Base-by-base conservation (phyloP, 2,888 invertebrate species). In the Gymnosoma rotundatum region DNA sequence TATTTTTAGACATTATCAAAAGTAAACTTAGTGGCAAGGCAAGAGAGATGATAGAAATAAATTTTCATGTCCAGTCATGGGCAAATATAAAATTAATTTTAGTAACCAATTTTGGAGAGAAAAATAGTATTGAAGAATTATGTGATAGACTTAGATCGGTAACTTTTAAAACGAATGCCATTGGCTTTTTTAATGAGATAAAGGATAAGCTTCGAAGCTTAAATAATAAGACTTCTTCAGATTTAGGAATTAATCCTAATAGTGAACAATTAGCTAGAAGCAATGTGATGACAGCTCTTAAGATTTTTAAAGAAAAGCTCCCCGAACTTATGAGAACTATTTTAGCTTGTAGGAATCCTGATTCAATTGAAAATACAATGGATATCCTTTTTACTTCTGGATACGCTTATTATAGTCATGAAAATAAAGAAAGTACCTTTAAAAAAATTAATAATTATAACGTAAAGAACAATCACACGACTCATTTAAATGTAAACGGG, bases 101-200 rank as follows among this genome's bases (percentile, higher is more conserved):
- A 38, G 12, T 12, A 38, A 38, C 8, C 12, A 38, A 4, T 38
- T 38, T 38, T 38, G 38, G 38, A 38, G 38, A 38, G 10, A 20
- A 20, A 52, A 8, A 20, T 52, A 52, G 52, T 20, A 20, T 7
- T 9, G 20, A 18, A 52, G 52, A 18, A 7, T 52, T 56, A 25
- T 25, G 4, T 25, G 25, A 25, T 25, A 25, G 25, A 4, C 25
- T 25, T 25, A 25, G 25, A 25, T 21, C 56, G 7, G 56, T 56
- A 56, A 12, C 25, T 56, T 56, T 56, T 56, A 56, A 7, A 56
- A 56, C 56, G 16, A 56, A 56, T 56, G 56, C 14, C 14, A 56
- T 56, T 56, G 14, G 25, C 6, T 56, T 56, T 25, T 56, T 14
- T 8, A 56, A 56, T 7, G 56, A 56, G n/a, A n/a, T n/a, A n/a